Evolutionary conservation across 2,113 vertebrate species (phyloP).

Genomic region (Dolichotis patagonum): DNA sequence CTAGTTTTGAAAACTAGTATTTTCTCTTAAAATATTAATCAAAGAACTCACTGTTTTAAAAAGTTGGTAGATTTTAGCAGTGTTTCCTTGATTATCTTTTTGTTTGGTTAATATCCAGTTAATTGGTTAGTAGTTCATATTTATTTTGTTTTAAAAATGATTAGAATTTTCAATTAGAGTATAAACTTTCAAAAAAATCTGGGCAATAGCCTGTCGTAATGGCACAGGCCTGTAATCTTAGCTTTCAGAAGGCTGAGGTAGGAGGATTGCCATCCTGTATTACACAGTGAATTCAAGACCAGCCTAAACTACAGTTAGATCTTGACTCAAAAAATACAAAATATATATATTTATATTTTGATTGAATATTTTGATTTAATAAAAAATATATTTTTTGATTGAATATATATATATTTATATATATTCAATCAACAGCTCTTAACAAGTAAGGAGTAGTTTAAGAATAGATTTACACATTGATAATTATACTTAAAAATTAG

Average conservation of each 20-base stretch:
- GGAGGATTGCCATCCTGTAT: no score
- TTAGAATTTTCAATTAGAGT: constrained; percentile 16
- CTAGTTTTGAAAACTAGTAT: not conserved
- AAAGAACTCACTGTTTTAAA: not conserved
- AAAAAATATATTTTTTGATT: no score
- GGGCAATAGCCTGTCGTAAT: not conserved
- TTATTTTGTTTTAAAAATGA: constrained; percentile 53
- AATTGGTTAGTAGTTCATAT: not conserved
- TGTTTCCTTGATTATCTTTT: not conserved
- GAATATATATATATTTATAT: no score
- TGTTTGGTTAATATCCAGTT: not conserved
- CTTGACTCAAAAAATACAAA: no score
- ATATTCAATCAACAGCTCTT: not conserved
- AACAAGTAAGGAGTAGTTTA: not conserved
- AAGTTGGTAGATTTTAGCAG: not conserved
- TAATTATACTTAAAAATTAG: constrained; percentile 5
- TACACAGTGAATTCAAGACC: no score
- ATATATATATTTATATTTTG: no score
- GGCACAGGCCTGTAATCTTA: no score
- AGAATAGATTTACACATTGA: not conserved
- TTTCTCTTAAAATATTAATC: constrained; percentile 29
- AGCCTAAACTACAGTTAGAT: no score
- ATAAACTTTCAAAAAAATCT: constrained; percentile 5
- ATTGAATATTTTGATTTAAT: no score
- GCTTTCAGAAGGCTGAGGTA: no score